A percentile compares a stretch with the other conserved stretches of the same genome.
Evolutionary conservation across 2,113 vertebrate species (phyloP).

Genomic region (Amia ocellicauda): DNA sequence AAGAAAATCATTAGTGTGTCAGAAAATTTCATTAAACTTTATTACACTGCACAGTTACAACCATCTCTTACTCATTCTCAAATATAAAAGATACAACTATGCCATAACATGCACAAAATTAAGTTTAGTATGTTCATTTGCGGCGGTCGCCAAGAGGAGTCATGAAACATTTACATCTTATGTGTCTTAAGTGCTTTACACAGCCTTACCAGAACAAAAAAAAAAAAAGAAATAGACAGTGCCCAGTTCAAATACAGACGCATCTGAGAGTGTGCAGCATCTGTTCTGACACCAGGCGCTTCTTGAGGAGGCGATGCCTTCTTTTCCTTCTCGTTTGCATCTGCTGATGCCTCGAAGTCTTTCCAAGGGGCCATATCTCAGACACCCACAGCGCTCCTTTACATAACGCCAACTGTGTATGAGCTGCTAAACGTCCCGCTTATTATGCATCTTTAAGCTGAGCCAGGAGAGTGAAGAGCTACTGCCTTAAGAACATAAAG

Average conservation of each 20-base stretch:
- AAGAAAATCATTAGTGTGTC: slow-evolving; percentile 41
- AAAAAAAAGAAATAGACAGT: slow-evolving; percentile 20
- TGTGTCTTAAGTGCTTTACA: slow-evolving; percentile 30
- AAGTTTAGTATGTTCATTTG: slow-evolving; percentile 75
- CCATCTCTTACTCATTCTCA: slow-evolving; percentile 78
- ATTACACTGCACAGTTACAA: slow-evolving; percentile 87
- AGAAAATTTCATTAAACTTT: slow-evolving; percentile 79
- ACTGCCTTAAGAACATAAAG: too few relatives aligned
- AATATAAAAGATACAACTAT: slow-evolving; percentile 85
- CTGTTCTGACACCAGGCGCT: slow-evolving; percentile 16
- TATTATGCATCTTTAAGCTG: too few relatives aligned
- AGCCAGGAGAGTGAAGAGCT: too few relatives aligned
- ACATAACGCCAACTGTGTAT: not conserved
- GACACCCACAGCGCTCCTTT: not conserved
- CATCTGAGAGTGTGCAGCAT: slow-evolving; percentile 5
- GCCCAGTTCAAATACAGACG: slow-evolving; percentile 23
- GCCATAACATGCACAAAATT: slow-evolving; percentile 83
- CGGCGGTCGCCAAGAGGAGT: slow-evolving; percentile 22
- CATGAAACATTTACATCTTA: slow-evolving; percentile 28
- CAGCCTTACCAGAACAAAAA: slow-evolving; percentile 34
- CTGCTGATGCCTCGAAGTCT: slow-evolving; percentile 2
- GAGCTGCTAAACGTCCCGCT: too few relatives aligned
- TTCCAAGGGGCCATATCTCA: not conserved
- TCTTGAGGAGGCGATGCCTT: not conserved
- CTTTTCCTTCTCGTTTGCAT: slow-evolving; percentile 6